Percentiles rank a stretch among this genome's conserved stretches.
Conservation (phyloP, 2,888 invertebrate species). For the Eulithis testata region DNA sequence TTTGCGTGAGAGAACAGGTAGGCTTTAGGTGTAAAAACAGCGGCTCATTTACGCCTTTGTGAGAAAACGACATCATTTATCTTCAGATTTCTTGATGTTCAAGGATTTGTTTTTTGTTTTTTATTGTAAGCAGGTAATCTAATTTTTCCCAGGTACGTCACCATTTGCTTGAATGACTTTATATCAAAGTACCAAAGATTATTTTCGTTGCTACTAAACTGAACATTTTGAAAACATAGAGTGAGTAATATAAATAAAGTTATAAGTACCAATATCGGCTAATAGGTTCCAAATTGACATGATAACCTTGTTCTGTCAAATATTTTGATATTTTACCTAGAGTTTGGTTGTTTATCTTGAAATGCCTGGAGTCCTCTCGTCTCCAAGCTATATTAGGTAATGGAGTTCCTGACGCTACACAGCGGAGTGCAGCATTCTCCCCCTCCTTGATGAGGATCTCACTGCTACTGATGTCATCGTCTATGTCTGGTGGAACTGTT, state of each 20-base stretch:
- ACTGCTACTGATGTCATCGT: slow-evolving; percentile 89
- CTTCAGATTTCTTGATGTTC: slow-evolving; percentile 8
- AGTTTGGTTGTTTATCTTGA: slow-evolving; percentile 77
- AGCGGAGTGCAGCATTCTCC: slow-evolving; percentile 89
- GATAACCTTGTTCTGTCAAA: no score
- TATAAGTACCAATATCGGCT: no score
- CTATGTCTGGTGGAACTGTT: slow-evolving; percentile 91
- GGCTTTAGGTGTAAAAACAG: slow-evolving; percentile 12
- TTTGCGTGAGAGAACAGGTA: slow-evolving; percentile 26
- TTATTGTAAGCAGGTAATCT: no score
- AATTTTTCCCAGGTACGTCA: no score
- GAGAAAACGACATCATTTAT: slow-evolving; percentile 21
- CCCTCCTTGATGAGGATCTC: slow-evolving; percentile 92
- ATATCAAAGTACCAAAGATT: no score
- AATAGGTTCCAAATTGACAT: no score
- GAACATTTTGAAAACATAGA: no score
- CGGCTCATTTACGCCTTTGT: slow-evolving; percentile 24
- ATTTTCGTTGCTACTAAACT: no score
- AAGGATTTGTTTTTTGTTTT: slow-evolving; percentile 1
- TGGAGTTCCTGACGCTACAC: slow-evolving; percentile 92
- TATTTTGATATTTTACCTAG: slow-evolving; percentile 52
- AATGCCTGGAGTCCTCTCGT: slow-evolving; percentile 88
- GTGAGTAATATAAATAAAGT: no score
- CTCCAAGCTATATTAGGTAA: slow-evolving; percentile 92
- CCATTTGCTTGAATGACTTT: no score